These are phyloP conservation scores for Aphodius sticticus DNA, from an alignment of 2,888 invertebrate species.

Conservation along the genomic window DNA sequence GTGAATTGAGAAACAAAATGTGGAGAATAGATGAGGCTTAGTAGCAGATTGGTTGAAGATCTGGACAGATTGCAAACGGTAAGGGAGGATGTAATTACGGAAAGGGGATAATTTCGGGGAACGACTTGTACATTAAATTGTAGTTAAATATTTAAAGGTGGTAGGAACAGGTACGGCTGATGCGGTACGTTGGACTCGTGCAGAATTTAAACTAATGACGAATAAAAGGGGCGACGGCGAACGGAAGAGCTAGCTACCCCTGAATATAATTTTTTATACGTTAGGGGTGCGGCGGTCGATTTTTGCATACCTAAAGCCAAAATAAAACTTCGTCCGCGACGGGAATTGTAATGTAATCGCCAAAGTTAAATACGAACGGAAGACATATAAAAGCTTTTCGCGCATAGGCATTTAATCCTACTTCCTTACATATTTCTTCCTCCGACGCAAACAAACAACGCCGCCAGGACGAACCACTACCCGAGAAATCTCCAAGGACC, in stretches of 20 bases:
- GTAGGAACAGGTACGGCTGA: slow-evolving; percentile 4
- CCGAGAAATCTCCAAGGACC: background rate
- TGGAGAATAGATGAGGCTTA: too few relatives aligned
- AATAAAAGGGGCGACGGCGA: background rate
- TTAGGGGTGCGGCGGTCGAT: background rate
- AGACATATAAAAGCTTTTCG: slow-evolving; percentile 4
- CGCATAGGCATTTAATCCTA: background rate
- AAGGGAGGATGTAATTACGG: background rate
- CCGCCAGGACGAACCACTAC: background rate
- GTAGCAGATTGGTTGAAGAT: too few relatives aligned
- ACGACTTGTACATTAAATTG: background rate
- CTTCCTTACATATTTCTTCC: background rate
- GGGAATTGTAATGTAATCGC: background rate
- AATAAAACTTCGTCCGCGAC: background rate
- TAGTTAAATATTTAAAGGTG: slow-evolving; percentile 4
- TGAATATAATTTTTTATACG: background rate
- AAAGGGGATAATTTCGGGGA: background rate
- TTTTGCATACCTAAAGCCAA: background rate
- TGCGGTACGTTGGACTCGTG: background rate
- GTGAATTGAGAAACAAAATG: too few relatives aligned
- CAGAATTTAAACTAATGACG: background rate
- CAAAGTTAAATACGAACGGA: background rate
- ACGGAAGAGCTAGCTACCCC: background rate
- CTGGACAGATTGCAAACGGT: too few relatives aligned
- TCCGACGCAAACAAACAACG: background rate